phyloP scores from a whole-genome alignment of 2,888 invertebrate species.

The Bruchidius siliquastri region DNA sequence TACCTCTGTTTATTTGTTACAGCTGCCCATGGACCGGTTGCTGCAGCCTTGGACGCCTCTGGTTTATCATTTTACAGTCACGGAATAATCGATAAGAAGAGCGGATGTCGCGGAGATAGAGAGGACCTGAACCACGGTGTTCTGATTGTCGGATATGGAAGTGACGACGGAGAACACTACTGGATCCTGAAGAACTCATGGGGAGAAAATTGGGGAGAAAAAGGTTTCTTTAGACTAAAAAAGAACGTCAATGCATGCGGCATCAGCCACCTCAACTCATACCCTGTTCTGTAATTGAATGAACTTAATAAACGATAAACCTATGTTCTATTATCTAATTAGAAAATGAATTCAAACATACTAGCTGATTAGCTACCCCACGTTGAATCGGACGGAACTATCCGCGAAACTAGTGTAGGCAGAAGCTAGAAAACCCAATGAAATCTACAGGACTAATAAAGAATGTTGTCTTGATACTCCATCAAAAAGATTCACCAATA shows the following conservation, averaged over 20 bases:
- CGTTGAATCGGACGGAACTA: no score
- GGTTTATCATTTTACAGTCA: neutral
- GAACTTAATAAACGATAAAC: neutral
- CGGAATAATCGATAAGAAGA: neutral
- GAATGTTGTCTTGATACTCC: no score
- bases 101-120: neutral
- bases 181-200: conserved; percentile 5
- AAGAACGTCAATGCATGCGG: conserved; percentile 6
- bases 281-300: neutral
- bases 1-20: neutral
- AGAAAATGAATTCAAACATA: no score
- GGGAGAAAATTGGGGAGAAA: conserved; percentile 4
- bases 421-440: no score
- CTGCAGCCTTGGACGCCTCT: neutral
- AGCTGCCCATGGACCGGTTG: neutral
- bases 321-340: no score
- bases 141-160: conserved; percentile 3
- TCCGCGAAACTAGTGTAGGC: no score
- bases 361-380: no score
- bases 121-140: neutral
- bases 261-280: neutral
- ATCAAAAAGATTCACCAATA: no score
- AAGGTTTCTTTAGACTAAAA: conserved; percentile 2
- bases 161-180: conserved; percentile 3
- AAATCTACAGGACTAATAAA: no score